Evolutionary conservation across 2,113 vertebrate species (phyloP).

Genomic region (Pangasianodon hypophthalmus): DNA sequence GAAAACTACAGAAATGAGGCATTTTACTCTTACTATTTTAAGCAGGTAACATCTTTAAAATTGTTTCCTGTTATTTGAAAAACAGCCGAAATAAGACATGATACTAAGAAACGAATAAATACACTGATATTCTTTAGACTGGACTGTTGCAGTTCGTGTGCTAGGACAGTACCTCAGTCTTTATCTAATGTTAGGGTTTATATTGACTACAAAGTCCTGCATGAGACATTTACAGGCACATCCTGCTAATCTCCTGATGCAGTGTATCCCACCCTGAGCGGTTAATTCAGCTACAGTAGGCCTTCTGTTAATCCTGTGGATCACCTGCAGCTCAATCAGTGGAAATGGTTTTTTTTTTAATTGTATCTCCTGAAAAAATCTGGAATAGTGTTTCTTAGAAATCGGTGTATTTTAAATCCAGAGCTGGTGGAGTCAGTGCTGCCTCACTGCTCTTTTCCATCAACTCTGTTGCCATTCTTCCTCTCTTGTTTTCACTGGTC

Average conservation of each 20-base stretch:
- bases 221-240: neutral
- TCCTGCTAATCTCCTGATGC: neutral
- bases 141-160: neutral
- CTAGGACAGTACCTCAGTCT: neutral
- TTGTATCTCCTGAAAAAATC: neutral
- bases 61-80: neutral
- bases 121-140: neutral
- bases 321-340: neutral
- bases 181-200: neutral
- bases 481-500: neutral
- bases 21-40: neutral
- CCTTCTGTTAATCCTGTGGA: neutral
- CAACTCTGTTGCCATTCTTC: neutral
- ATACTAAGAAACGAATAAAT: neutral
- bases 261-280: neutral
- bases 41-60: neutral
- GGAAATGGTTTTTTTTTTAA: neutral
- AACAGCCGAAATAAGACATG: neutral
- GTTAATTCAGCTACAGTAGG: neutral
- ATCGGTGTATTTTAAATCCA: neutral
- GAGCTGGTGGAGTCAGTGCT: neutral
- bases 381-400: neutral
- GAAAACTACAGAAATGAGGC: neutral
- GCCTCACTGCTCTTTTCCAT: neutral
- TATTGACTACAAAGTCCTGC: neutral